phyloP scores from a whole-genome alignment of 1,140 invertebrate species.

The Heliconius melpomene region DNA sequence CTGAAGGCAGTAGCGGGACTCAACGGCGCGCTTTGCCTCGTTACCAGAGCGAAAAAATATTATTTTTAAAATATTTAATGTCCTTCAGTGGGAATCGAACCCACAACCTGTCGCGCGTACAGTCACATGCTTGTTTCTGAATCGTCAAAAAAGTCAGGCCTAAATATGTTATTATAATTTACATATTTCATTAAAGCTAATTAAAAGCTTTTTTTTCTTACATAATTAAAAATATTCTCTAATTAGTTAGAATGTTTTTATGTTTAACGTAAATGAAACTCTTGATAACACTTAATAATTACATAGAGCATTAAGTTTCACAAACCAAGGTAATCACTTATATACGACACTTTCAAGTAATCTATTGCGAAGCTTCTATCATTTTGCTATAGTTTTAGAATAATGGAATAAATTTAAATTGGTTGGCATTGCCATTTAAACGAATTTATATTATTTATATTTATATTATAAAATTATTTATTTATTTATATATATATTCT shows the following conservation, averaged over 20 bases:
- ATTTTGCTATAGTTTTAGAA: background rate
- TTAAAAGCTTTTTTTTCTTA: background rate
- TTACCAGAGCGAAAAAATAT: no score
- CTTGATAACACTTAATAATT: background rate
- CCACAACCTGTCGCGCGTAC: no score
- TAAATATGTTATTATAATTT: background rate
- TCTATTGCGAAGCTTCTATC: background rate
- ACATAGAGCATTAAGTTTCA: conserved; percentile 1
- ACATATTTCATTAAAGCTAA: background rate
- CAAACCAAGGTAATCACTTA: conserved; percentile 6
- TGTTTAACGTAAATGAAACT: no score
- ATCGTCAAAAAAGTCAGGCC: no score
- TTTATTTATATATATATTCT: background rate
- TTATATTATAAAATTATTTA: background rate
- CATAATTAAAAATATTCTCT: no score
- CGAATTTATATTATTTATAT: background rate
- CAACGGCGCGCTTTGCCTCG: no score
- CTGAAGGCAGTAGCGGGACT: no score
- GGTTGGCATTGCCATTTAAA: background rate
- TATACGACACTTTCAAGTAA: conserved; percentile 3
- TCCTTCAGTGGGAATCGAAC: no score
- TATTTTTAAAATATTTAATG: no score
- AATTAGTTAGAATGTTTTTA: no score
- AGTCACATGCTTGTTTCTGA: no score
- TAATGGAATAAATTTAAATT: background rate